These are phyloP conservation scores for Endotricha flammealis DNA, from an alignment of 2,888 invertebrate genomes.

Conservation along the genomic window DNA sequence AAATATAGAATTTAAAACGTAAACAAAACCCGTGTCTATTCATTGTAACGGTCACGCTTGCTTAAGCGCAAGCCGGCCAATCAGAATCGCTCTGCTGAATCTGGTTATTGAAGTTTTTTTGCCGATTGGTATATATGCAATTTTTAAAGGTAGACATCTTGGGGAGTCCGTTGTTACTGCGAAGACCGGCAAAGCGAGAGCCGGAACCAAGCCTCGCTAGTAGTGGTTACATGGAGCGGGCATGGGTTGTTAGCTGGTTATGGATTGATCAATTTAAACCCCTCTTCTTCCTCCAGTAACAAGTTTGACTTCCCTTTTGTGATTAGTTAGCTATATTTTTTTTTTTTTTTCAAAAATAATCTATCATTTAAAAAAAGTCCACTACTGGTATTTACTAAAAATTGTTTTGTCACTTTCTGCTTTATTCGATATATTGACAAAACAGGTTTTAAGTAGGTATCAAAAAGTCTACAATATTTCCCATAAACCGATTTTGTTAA, in stretches of 20 bases:
- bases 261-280: conserved; percentile 31
- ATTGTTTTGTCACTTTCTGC: too few relatives aligned
- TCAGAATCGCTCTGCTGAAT: conserved; percentile 32
- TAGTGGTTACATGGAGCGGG: conserved; percentile 56
- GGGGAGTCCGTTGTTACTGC: conserved; percentile 71
- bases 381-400: too few relatives aligned
- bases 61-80: conserved; percentile 33
- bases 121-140: conserved; percentile 26
- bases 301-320: conserved; percentile 70
- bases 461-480: too few relatives aligned
- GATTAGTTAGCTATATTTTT: too few relatives aligned
- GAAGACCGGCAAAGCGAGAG: conserved; percentile 70
- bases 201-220: conserved; percentile 69
- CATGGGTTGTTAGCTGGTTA: conserved; percentile 32
- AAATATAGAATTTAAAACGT: too few relatives aligned
- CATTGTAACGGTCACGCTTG: conserved; percentile 29
- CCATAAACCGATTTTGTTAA: background rate
- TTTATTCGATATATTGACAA: too few relatives aligned
- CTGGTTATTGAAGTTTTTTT: conserved; percentile 42
- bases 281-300: conserved; percentile 70
- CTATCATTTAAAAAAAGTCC: too few relatives aligned
- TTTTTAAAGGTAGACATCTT: background rate
- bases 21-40: conserved; percentile 14
- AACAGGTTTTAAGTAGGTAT: too few relatives aligned
- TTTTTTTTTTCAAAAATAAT: too few relatives aligned